phyloP scores from a whole-genome alignment of 2,888 invertebrate species.

The Exephanes ischioxanthus region DNA sequence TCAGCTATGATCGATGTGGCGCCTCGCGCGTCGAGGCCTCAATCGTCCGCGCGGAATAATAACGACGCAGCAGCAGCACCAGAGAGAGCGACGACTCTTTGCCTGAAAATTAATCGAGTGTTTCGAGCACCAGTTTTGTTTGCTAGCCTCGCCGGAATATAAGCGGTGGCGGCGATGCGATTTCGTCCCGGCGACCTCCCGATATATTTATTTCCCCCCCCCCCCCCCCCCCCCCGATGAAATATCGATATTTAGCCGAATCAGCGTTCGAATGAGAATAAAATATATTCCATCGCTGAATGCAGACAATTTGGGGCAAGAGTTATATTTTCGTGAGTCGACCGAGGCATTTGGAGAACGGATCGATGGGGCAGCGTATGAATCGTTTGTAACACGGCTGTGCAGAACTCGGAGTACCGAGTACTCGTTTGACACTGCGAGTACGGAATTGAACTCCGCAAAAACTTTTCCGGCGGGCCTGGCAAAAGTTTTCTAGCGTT shows the following conservation, averaged over 20 bases:
- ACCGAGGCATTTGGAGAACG: not conserved
- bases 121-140: slow-evolving; percentile 68
- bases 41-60: slow-evolving; percentile 70
- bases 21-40: slow-evolving; percentile 77
- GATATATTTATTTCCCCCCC: not conserved
- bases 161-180: slow-evolving; percentile 21
- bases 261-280: not conserved
- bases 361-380: no score
- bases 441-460: no score
- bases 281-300: not conserved
- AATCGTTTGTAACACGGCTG: no score
- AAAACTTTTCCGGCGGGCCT: no score
- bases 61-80: slow-evolving; percentile 54
- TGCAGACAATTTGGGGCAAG: not conserved
- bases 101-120: slow-evolving; percentile 68
- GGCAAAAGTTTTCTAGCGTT: no score
- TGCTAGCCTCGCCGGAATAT: slow-evolving; percentile 57
- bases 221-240: not conserved
- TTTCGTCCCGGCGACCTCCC: slow-evolving; percentile 11
- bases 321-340: not conserved
- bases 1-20: slow-evolving; percentile 81
- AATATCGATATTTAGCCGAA: slow-evolving; percentile 6
- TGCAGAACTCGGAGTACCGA: no score
- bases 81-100: slow-evolving; percentile 59
- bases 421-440: no score